These are phyloP conservation scores for Nycticorax nycticorax DNA, from an alignment of 2,113 vertebrate species.

Conservation along the genomic window DNA sequence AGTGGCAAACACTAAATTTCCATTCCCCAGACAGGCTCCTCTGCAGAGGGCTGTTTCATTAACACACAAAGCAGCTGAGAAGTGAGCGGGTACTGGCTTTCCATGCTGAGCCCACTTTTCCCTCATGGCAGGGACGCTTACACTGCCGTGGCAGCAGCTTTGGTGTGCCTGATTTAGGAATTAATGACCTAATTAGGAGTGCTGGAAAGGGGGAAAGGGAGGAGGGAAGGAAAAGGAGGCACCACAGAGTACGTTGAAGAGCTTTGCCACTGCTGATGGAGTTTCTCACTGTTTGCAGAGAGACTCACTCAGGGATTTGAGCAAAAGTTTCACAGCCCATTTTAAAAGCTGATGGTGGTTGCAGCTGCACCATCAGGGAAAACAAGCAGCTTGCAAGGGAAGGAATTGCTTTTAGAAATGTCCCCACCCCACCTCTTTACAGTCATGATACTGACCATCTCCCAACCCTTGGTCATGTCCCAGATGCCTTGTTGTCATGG, in stretches of 20 bases:
- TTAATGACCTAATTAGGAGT: slow-evolving; percentile 23
- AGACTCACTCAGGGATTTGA: neutral
- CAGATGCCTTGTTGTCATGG: neutral
- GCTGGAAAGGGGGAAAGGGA: neutral
- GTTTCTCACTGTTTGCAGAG: neutral
- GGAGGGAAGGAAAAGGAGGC: neutral
- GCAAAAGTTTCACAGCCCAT: accelerated
- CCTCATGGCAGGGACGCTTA: neutral
- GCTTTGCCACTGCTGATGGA: neutral
- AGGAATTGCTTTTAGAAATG: neutral
- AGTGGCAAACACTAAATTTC: neutral
- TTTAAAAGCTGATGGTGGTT: neutral
- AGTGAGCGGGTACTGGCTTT: neutral
- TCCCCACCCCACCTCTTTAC: neutral
- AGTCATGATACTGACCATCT: neutral
- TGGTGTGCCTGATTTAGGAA: slow-evolving; percentile 25
- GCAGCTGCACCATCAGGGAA: neutral
- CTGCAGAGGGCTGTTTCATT: accelerated
- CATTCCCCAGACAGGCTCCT: neutral
- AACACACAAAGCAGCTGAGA: neutral
- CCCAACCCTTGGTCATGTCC: neutral
- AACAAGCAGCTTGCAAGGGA: neutral
- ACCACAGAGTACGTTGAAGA: neutral
- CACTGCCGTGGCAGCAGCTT: neutral
- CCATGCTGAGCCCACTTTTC: neutral